A percentile compares a stretch with the other conserved stretches of the same genome.
phyloP scores from a whole-genome alignment of 1,140 invertebrate genomes.

The Daktulosphaira vitifoliae region DNA sequence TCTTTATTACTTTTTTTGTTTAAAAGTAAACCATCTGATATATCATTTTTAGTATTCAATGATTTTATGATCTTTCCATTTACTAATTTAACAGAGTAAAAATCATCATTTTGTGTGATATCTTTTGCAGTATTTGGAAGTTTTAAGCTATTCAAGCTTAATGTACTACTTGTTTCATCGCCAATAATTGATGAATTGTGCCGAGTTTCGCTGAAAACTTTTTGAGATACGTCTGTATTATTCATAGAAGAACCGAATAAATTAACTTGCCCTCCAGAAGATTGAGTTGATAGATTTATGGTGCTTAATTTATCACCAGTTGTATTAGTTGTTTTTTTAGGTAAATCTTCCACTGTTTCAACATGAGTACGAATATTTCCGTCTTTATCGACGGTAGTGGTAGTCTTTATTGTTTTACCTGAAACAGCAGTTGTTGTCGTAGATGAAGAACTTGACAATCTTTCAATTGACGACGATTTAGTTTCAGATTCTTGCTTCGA shows the following conservation, averaged over 20 bases:
- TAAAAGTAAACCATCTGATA: no score
- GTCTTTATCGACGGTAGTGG: slow-evolving; percentile 13
- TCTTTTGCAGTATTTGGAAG: no score
- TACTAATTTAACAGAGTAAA: slow-evolving; percentile 13
- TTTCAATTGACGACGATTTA: background rate
- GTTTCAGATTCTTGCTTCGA: background rate
- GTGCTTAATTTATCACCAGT: background rate
- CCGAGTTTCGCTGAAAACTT: background rate
- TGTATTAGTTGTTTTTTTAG: background rate
- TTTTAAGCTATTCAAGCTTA: no score
- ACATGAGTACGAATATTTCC: background rate
- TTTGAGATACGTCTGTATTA: no score
- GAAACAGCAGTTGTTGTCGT: background rate
- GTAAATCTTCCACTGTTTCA: slow-evolving; percentile 1
- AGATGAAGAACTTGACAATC: background rate
- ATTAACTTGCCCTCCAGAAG: no score
- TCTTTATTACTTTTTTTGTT: no score
- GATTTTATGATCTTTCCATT: slow-evolving; percentile 36
- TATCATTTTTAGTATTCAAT: background rate
- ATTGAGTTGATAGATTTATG: no score
- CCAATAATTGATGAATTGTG: background rate
- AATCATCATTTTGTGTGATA: background rate
- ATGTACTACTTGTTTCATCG: no score
- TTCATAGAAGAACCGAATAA: no score
- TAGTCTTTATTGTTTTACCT: background rate